Base-by-base conservation (phyloP, 2,113 vertebrate species). In the Sceloporus undulatus region DNA sequence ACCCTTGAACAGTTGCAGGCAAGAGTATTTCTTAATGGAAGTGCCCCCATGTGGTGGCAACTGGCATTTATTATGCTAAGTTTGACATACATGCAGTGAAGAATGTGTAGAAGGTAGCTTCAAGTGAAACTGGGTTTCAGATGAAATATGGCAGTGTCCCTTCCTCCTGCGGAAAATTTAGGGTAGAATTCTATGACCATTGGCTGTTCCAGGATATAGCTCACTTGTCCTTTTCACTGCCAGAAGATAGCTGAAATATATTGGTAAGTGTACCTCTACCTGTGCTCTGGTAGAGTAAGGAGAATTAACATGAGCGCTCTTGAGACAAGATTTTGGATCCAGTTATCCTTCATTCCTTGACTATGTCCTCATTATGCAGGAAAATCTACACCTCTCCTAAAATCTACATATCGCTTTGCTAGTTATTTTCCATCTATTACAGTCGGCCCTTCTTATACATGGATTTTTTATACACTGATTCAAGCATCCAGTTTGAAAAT, bases 11-110 rank as follows among this genome's bases (percentile, higher is more conserved):
- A 27, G 52, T 40, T 38, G 34, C 19, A 85, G 14, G 34, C 29
- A 38, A 65, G 3, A 29, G 76, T 66, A 14, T 88, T 80, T 27
- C 40, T 66, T 82, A 87, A 82, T 66, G 29, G 40, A 76, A 56
- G 56, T 82, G 48, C 34, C 80, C 71, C 42, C 86, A 25, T n/a
- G 71, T 83, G 80, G 80, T 66, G n/a, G 66, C 73, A 76, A 11
- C 40, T 83, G 62, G 79, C 76, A 83, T 68, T 83, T 82, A 1
- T 18, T 62, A 14, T 62, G 13, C 59, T 62, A 62, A 62, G 59
- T 48, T 48, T 48, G 19, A 29, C 18, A 79, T 18, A 79, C n/a
- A 27, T 56, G 29, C 54, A 59, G 14, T 38, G 14, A 34, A 18
- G 21, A 4, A 34, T 23, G 38, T 59, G n/a, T 38, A 10, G 18